Conservation (phyloP, 2,797 vertebrate species). For the Eurystomus glaucurus region DNA sequence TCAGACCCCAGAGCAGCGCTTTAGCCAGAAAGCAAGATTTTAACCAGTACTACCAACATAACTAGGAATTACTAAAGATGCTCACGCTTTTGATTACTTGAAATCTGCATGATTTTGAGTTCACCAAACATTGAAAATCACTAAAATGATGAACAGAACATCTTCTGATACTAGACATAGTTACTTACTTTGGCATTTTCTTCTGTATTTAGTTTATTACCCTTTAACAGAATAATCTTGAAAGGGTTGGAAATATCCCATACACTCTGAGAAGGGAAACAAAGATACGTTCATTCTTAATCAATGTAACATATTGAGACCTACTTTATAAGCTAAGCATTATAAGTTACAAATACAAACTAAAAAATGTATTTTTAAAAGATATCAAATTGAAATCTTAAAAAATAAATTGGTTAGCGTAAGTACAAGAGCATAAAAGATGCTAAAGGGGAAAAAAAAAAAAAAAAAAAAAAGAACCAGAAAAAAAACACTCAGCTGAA, state of each 20-base stretch:
- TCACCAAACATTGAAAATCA: neutral
- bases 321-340: neutral
- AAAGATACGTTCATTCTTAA: neutral
- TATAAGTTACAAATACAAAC: neutral
- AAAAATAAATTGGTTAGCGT: neutral
- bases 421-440: neutral
- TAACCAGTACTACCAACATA: neutral
- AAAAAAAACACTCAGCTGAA: neutral
- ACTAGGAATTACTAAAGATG: neutral
- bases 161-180: neutral
- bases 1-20: neutral
- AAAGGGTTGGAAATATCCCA: conserved; percentile 91
- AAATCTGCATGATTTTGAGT: neutral
- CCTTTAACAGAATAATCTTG: conserved; percentile 92
- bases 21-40: neutral
- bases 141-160: neutral
- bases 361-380: neutral
- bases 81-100: neutral
- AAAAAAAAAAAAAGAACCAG: neutral
- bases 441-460: neutral
- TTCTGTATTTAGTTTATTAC: conserved; percentile 96
- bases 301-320: neutral
- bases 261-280: conserved; percentile 83
- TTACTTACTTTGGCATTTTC: conserved; percentile 92
- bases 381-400: neutral